phyloP scores from a whole-genome alignment of 1,140 invertebrate genomes.

The Hestina assimilis region DNA sequence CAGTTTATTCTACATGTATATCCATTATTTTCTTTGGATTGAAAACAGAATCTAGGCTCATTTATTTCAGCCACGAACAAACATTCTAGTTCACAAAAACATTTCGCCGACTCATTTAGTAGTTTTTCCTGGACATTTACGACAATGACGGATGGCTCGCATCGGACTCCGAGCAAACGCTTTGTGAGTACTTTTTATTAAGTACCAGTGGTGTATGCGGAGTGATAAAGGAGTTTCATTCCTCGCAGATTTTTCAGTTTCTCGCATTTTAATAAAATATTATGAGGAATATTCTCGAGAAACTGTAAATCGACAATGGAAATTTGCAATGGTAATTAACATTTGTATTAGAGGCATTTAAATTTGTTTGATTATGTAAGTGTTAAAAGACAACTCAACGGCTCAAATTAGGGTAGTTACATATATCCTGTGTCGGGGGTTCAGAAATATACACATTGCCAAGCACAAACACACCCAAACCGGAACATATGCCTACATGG shows the following conservation, averaged over 20 bases:
- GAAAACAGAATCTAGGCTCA: conserved; percentile 9
- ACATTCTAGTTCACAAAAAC: conserved; percentile 13
- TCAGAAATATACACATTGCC: no score
- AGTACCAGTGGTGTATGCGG: neutral
- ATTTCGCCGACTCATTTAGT: conserved; percentile 15
- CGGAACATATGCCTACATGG: no score
- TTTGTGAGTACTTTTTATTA: neutral
- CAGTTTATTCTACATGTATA: neutral
- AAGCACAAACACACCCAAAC: no score
- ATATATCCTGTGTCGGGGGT: no score
- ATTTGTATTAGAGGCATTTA: no score
- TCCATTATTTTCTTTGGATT: neutral
- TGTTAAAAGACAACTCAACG: no score
- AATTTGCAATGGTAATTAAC: no score
- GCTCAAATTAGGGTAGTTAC: no score
- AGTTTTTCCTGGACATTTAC: conserved; percentile 17
- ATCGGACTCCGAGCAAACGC: conserved; percentile 2
- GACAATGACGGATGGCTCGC: conserved; percentile 14
- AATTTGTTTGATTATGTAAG: no score
- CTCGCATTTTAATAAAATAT: neutral
- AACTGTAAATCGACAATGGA: no score
- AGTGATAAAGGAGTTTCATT: neutral
- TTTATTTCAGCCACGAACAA: conserved; percentile 10
- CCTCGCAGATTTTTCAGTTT: neutral
- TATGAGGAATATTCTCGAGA: neutral